phyloP scores from a whole-genome alignment of 2,888 invertebrate species.

The Drosophila demipolita region DNA sequence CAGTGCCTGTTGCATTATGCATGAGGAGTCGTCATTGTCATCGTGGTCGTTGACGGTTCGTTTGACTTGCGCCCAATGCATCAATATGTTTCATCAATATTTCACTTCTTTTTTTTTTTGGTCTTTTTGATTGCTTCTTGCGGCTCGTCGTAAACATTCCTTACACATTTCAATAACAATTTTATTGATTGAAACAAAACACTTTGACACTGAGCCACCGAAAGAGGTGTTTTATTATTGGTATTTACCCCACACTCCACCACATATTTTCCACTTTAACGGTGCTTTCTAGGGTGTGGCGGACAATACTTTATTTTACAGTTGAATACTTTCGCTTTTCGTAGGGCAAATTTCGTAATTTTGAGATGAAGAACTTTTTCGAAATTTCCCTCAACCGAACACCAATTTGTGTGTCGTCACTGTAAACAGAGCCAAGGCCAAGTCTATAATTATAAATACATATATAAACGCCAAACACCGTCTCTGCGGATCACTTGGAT shows the following conservation, averaged over 20 bases:
- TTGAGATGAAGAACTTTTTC: conserved; percentile 22
- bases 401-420: too few relatives aligned
- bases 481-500: too few relatives aligned
- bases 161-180: conserved; percentile 61
- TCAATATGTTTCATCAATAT: conserved; percentile 73
- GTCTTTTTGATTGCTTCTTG: conserved; percentile 58
- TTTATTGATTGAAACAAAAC: conserved; percentile 61
- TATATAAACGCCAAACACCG: too few relatives aligned
- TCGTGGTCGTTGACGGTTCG: conserved; percentile 28
- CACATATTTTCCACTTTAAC: conserved; percentile 26
- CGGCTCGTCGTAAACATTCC: conserved; percentile 43
- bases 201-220: conserved; percentile 61
- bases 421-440: too few relatives aligned
- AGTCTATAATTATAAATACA: too few relatives aligned
- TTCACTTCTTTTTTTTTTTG: conserved; percentile 62
- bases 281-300: conserved; percentile 24
- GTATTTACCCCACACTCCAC: conserved; percentile 14
- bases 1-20: conserved; percentile 68
- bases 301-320: conserved; percentile 8
- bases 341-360: background rate
- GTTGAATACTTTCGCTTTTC: conserved; percentile 66
- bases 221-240: conserved; percentile 26
- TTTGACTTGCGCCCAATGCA: conserved; percentile 71
- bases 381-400: background rate
- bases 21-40: conserved; percentile 50